Conservation (phyloP, 2,888 invertebrate genomes). For the Strigamia transsilvanica region DNA sequence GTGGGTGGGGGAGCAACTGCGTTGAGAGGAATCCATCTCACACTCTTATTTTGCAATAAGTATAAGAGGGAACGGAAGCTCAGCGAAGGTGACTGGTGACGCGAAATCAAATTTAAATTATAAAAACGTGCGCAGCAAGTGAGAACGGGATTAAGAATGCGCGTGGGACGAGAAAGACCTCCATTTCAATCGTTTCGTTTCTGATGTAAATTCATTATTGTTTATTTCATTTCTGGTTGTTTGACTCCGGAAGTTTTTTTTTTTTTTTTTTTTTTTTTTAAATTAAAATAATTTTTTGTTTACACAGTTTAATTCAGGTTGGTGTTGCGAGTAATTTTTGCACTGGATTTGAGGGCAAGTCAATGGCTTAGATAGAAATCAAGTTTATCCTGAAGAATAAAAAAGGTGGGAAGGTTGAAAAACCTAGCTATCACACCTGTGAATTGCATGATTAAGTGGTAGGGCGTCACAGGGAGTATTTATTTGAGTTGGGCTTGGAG, state of each 20-base stretch:
- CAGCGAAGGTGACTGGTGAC: conserved; percentile 21
- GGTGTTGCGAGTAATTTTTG: no score
- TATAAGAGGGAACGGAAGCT: conserved; percentile 16
- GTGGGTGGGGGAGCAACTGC: conserved; percentile 37
- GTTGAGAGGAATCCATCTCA: conserved; percentile 13
- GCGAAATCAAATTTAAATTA: neutral
- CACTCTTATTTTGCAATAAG: conserved; percentile 3
- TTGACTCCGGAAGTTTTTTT: neutral
- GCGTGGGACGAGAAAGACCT: conserved; percentile 24
- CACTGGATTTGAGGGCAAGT: neutral
- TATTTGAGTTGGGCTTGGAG: no score
- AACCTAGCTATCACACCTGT: no score
- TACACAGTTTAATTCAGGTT: neutral
- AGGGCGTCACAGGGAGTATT: no score
- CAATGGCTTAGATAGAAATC: neutral
- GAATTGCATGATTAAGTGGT: no score
- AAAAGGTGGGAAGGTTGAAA: neutral
- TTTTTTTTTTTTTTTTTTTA: no score
- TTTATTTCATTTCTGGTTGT: no score
- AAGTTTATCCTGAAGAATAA: neutral
- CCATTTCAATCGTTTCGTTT: neutral
- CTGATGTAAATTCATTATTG: no score
- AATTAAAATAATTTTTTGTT: no score
- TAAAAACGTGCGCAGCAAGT: neutral
- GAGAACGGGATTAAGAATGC: neutral